These are phyloP conservation scores for Acestrorhynchus altus DNA, from an alignment of 2,797 vertebrate genomes.

Conservation along the genomic window DNA sequence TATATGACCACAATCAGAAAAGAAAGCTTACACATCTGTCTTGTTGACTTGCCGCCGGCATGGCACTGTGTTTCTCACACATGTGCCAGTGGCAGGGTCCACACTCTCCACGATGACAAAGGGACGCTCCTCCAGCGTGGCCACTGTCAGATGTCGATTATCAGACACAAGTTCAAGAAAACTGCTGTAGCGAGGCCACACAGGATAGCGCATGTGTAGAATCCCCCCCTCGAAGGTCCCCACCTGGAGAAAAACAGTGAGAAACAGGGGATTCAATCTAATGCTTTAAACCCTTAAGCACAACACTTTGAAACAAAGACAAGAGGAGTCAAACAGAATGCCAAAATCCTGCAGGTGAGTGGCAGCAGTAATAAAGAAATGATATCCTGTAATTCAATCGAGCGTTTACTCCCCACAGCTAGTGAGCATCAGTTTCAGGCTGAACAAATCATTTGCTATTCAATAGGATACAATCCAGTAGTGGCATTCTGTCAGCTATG, in stretches of 20 bases:
- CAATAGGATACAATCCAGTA: slow-evolving; percentile 21
- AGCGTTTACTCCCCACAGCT: slow-evolving; percentile 34
- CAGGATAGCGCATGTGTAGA: slow-evolving; percentile 94
- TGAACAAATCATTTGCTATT: slow-evolving; percentile 47
- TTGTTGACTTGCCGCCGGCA: slow-evolving; percentile 92
- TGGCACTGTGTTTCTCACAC: slow-evolving; percentile 95
- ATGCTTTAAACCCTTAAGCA: slow-evolving; percentile 17
- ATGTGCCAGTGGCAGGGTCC: slow-evolving; percentile 89
- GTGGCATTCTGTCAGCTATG: slow-evolving; percentile 25
- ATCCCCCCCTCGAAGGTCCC: slow-evolving; percentile 89
- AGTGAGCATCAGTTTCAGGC: slow-evolving; percentile 16
- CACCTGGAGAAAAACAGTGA: slow-evolving; percentile 76
- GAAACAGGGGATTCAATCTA: slow-evolving; percentile 17
- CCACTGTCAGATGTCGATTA: slow-evolving; percentile 92
- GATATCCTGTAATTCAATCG: slow-evolving; percentile 33
- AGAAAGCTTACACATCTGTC: slow-evolving; percentile 73
- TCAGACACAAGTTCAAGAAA: slow-evolving; percentile 90
- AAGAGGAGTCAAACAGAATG: slow-evolving; percentile 14
- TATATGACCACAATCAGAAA: neutral
- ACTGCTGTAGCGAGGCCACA: slow-evolving; percentile 94
- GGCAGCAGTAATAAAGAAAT: slow-evolving; percentile 51
- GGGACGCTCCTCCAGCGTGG: slow-evolving; percentile 94
- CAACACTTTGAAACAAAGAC: slow-evolving; percentile 12
- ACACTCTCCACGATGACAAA: slow-evolving; percentile 97
- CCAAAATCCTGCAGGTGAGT: slow-evolving; percentile 22